Base-by-base conservation (phyloP, 2,888 invertebrate species). In the Scrobipalpa atriplicella region DNA sequence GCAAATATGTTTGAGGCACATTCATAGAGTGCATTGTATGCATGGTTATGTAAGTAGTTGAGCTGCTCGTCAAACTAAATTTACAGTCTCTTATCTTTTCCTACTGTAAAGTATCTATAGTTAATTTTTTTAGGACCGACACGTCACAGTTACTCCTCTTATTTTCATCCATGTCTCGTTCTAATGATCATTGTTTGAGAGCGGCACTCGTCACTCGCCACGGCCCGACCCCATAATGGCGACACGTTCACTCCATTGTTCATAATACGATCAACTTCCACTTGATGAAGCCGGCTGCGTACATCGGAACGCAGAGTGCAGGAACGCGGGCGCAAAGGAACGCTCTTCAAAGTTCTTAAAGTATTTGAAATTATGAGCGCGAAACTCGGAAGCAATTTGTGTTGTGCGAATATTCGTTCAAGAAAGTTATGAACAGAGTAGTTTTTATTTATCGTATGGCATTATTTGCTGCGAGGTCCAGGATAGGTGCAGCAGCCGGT, bases 161-260 rank as follows among this genome's bases (percentile, higher is more conserved):
- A 77, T 79, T 81, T 78, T 82, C 84, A 82, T 82, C n/a, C n/a
- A n/a, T n/a, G n/a, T n/a, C n/a, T n/a, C n/a, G 43, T 11, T 43
- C 43, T 43, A 43, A 43, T n/a, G n/a, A n/a, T n/a, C n/a, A n/a
- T 43, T 43, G 43, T 43, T 43, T 10, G 13, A 43, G 43, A 43
- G 43, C 11, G 1, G 13, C n/a, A 47, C 47, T 47, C 47, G 47
- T n/a, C 47, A 7, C 77, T 77, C n/a, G 5, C 47, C 47, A 29
- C 47, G 41, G n/a, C 47, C 47, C n/a, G n/a, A n/a, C 29, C 54
- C 11, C 5, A 10, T 11, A 11, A 56, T 11, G 21, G 54, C 29
- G 54, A 21, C 54, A 56, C 54, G 29, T 56, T 10, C 29, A 6
- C 29, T 13, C 54, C 54, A 56, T 56, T 56, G 29, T 56, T 56